Conservation (phyloP, 2,888 invertebrate genomes). For the Polymixis flavicincta region DNA sequence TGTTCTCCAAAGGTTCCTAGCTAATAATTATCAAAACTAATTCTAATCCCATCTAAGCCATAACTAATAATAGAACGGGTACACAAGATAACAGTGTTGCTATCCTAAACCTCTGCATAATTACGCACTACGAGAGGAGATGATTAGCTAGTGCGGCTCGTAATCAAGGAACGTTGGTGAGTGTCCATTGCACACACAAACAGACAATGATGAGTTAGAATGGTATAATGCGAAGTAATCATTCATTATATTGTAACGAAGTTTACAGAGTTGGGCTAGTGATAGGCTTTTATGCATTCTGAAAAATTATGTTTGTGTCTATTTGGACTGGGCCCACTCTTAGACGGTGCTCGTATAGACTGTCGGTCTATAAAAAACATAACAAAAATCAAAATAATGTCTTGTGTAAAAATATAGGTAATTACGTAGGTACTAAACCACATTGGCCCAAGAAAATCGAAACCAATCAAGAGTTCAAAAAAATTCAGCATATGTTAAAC, state of each 20-base stretch:
- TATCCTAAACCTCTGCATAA: slow-evolving; percentile 68
- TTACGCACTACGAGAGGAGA: slow-evolving; percentile 63
- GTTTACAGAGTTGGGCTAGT: neutral
- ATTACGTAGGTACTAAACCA: neutral
- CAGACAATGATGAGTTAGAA: slow-evolving; percentile 47
- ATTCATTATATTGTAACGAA: no score
- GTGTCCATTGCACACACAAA: slow-evolving; percentile 62
- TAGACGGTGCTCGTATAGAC: no score
- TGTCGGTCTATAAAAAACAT: neutral
- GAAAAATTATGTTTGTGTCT: no score
- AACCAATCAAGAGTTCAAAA: neutral
- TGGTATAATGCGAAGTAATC: neutral
- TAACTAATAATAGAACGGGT: slow-evolving; percentile 41
- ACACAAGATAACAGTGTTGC: slow-evolving; percentile 1
- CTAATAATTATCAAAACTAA: slow-evolving; percentile 17
- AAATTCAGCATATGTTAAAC: slow-evolving; percentile 26
- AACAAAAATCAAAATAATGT: no score
- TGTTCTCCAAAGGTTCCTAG: neutral
- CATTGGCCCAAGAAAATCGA: neutral
- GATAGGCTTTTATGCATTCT: neutral
- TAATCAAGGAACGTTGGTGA: slow-evolving; percentile 71
- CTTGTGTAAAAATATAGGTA: neutral
- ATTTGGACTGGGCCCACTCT: no score
- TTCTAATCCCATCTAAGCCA: slow-evolving; percentile 8
- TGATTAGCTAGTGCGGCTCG: slow-evolving; percentile 66